Base-by-base conservation (phyloP, 2,797 vertebrate species). In the Hipposideros larvatus region DNA sequence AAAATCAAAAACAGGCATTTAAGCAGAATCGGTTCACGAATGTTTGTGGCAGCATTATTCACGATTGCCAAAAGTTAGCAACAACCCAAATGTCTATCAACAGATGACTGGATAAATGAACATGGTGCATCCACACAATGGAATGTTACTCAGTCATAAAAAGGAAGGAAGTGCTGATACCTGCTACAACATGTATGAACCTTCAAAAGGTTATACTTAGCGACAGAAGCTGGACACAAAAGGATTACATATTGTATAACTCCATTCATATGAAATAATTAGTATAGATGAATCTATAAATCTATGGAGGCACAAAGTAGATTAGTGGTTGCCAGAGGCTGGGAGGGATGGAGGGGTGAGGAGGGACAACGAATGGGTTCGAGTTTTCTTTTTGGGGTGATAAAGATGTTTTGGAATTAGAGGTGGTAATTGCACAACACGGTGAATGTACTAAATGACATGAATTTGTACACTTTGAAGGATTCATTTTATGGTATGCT, bases 61-160 rank as follows among this genome's bases (percentile, higher is more conserved):
- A 19, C 21, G 11, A 4, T 1, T 21, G 24, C 92, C 90, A 41
- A 41, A 51, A 34, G 57, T 21, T 0, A 15, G 41, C 9, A 14
- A 53, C 22, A 31, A 65, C 9, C 46, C 46, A 22, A 2, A 11
- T 26, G 48, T 13, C 74, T 11, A 2, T 18, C n/a, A 15, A 1
- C 2, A 2, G 21, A 8, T 5, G 51, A 14, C 5, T 0, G 24
- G 37, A 13, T 8, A 22, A 46, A 21, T 5, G 18, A 16, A 4
- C 0, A 0, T 8, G 53, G 28, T 24, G 15, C 4, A 3, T 37
- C 53, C 73, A 9, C 1, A 4, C 10, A 0, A 11, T 0, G 15
- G 43, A n/a, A 11, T 24, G 18, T 37, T 8, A 46, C 9, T 34
- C 28, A 9, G 43, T 53, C 11, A 1, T 4, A 7, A 16, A 4